Conservation (phyloP, 2,888 invertebrate species). For the Epirrhoe alternata region DNA sequence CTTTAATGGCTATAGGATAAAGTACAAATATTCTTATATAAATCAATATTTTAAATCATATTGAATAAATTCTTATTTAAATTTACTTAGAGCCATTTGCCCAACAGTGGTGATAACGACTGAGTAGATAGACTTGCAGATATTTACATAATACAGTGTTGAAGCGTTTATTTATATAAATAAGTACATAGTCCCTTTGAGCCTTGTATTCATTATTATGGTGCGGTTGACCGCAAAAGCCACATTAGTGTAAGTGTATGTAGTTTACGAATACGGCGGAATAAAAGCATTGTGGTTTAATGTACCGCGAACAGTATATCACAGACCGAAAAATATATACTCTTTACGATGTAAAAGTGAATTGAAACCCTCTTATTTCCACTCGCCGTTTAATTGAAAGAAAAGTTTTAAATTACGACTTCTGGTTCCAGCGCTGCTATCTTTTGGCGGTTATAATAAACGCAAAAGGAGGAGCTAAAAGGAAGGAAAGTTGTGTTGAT, state of each 20-base stretch:
- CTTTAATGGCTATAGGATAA: too few species aligned
- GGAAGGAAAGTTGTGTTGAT: neutral
- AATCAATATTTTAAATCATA: too few species aligned
- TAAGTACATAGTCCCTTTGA: neutral
- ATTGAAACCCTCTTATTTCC: constrained; percentile 30
- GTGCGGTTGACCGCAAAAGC: constrained; percentile 31
- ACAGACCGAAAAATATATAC: constrained; percentile 32
- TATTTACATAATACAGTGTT: neutral
- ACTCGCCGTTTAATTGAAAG: neutral
- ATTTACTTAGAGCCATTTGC: too few species aligned
- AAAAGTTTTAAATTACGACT: constrained; percentile 10
- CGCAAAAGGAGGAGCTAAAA: neutral
- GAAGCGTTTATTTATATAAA: neutral
- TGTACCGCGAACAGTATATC: constrained; percentile 45
- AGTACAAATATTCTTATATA: too few species aligned
- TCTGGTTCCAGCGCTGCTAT: neutral
- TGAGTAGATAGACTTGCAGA: too few species aligned
- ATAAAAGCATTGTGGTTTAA: constrained; percentile 51
- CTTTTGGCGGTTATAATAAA: constrained; percentile 1
- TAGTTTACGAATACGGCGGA: constrained; percentile 44
- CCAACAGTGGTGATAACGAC: too few species aligned
- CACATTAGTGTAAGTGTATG: constrained; percentile 51
- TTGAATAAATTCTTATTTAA: too few species aligned
- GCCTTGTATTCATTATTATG: neutral
- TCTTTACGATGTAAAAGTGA: constrained; percentile 39